Evolutionary conservation across 2,113 vertebrate species (phyloP).

Genomic region (Pterocles orientalis): DNA sequence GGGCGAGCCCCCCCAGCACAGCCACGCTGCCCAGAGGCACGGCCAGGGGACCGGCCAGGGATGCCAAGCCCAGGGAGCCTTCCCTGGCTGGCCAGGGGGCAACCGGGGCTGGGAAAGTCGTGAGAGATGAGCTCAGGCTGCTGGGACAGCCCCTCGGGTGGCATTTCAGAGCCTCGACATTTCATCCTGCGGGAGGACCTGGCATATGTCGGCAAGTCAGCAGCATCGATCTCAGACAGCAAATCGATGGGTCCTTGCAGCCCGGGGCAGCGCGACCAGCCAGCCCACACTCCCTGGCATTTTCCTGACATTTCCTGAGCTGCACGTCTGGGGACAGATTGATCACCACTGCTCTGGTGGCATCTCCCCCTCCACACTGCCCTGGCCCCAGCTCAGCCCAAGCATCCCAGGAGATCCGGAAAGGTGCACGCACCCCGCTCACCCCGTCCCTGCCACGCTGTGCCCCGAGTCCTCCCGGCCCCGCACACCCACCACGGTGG

Average conservation of each 20-base stretch:
- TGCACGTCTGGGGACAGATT: neutral
- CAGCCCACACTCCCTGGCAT: neutral
- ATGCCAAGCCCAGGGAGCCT: neutral
- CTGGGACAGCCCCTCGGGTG: neutral
- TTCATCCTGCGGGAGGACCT: neutral
- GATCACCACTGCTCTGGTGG: neutral
- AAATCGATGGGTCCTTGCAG: conserved; percentile 4
- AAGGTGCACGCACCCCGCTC: neutral
- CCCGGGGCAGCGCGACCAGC: neutral
- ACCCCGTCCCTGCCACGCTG: fast-evolving
- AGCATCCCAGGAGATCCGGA: neutral
- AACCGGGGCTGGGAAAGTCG: neutral
- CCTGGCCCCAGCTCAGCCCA: neutral
- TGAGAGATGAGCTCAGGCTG: neutral
- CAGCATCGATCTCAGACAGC: neutral
- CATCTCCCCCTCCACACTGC: neutral
- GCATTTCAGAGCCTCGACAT: neutral
- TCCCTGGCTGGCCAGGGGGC: fast-evolving
- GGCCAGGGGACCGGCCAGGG: fast-evolving
- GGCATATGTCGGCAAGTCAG: neutral
- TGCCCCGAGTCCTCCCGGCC: neutral
- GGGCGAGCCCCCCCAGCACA: neutral
- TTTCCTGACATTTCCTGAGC: conserved; percentile 32
- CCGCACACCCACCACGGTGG: fast-evolving
- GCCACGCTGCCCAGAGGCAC: neutral